phyloP scores from a whole-genome alignment of 2,113 vertebrate genomes.

The Cervus canadensis region DNA sequence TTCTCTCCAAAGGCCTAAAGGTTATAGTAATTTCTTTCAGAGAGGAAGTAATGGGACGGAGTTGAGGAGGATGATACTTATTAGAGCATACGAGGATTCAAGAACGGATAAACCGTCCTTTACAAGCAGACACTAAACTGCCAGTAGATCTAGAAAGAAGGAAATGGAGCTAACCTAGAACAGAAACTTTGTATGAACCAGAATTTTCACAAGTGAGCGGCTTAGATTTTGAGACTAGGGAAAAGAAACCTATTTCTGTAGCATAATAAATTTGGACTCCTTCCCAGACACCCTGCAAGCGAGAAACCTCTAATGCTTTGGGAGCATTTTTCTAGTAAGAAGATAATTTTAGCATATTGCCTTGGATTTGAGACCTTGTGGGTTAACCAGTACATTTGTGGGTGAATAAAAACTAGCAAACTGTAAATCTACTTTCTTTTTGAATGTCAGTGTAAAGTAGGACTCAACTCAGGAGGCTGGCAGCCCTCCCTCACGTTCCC shows the following conservation, averaged over 20 bases:
- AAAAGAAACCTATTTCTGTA: not conserved
- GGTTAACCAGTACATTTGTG: constrained; percentile 16
- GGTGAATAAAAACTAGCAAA: not conserved
- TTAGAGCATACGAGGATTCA: not conserved
- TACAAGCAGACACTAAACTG: not conserved
- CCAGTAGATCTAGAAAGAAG: not conserved
- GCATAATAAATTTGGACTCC: constrained; percentile 21
- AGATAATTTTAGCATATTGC: constrained; percentile 38
- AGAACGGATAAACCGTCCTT: not conserved
- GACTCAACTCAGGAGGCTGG: not conserved
- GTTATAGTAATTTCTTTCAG: not conserved
- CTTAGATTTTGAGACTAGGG: not conserved
- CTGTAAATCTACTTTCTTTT: not conserved
- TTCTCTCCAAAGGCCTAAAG: not conserved
- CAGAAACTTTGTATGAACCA: not conserved
- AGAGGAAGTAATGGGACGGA: not conserved
- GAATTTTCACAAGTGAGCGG: not conserved
- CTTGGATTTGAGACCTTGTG: not conserved
- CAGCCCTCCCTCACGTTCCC: not conserved
- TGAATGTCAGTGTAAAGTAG: not conserved
- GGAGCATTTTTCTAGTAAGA: constrained; percentile 8
- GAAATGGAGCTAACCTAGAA: not conserved
- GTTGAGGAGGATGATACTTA: not conserved
- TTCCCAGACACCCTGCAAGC: constrained; percentile 26
- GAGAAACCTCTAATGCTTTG: not conserved